These are phyloP conservation scores for Pogonocichla stellata DNA, from an alignment of 2,113 vertebrate species.

Conservation along the genomic window DNA sequence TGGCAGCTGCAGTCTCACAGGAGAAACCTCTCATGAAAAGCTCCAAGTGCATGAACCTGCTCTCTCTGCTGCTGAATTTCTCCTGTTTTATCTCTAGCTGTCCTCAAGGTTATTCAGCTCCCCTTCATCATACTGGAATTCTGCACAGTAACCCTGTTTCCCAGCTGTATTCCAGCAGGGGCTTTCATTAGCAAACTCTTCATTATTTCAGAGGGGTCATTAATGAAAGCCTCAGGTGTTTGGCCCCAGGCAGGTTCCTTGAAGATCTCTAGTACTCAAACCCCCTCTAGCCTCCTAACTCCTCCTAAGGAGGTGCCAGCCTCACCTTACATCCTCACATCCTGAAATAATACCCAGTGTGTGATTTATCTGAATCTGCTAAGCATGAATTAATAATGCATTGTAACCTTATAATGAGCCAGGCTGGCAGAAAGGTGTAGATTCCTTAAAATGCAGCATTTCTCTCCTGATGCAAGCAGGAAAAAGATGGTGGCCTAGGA, in stretches of 20 bases:
- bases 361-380: background rate
- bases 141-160: background rate
- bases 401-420: background rate
- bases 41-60: background rate
- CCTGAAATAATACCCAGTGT: background rate
- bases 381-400: background rate
- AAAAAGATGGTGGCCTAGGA: background rate
- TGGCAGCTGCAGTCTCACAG: background rate
- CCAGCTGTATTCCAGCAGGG: background rate
- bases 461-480: background rate
- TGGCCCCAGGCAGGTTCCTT: background rate
- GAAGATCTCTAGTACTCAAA: background rate
- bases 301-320: background rate
- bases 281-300: background rate
- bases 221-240: background rate
- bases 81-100: background rate
- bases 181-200: constrained; percentile 29
- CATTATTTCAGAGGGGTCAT: background rate
- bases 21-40: background rate
- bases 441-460: background rate
- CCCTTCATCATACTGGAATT: background rate
- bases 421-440: background rate
- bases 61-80: background rate
- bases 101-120: constrained; percentile 21
- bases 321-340: background rate